These are phyloP conservation scores for Rhamphomyia laevipes DNA, from an alignment of 2,888 invertebrate genomes.

Conservation along the genomic window DNA sequence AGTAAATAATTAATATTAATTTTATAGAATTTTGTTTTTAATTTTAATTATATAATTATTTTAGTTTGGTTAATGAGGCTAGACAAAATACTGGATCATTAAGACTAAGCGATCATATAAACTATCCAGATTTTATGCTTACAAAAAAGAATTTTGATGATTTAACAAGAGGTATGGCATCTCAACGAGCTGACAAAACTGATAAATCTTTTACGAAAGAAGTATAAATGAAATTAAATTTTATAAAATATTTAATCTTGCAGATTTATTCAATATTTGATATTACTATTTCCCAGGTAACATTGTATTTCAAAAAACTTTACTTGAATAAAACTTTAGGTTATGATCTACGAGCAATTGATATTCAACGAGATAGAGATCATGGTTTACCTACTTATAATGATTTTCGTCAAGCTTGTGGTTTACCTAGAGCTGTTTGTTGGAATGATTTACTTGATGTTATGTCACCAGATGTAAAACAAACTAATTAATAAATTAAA, in stretches of 20 bases:
- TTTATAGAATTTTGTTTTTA: neutral
- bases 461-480: conserved; percentile 46
- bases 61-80: conserved; percentile 38
- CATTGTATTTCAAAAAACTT: neutral
- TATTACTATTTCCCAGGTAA: too few relatives aligned
- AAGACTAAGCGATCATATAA: conserved; percentile 42
- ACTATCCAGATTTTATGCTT: conserved; percentile 43
- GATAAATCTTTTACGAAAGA: conserved; percentile 60
- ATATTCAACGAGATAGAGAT: conserved; percentile 28
- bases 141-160: conserved; percentile 51
- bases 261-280: too few relatives aligned
- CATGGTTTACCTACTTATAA: conserved; percentile 26
- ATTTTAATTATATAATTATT: conserved; percentile 10
- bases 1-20: conserved; percentile 27
- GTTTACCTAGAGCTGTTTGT: conserved; percentile 21
- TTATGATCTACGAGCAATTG: conserved; percentile 36
- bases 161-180: conserved; percentile 60
- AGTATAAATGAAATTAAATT: conserved; percentile 16
- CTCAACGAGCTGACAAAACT: conserved; percentile 62
- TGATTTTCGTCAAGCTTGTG: conserved; percentile 25
- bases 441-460: conserved; percentile 41
- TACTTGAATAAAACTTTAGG: conserved; percentile 39
- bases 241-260: too few relatives aligned
- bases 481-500: conserved; percentile 27
- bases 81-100: conserved; percentile 36